Evolutionary conservation across 2,888 invertebrate species (phyloP).

Genomic region (Idaea biselata): DNA sequence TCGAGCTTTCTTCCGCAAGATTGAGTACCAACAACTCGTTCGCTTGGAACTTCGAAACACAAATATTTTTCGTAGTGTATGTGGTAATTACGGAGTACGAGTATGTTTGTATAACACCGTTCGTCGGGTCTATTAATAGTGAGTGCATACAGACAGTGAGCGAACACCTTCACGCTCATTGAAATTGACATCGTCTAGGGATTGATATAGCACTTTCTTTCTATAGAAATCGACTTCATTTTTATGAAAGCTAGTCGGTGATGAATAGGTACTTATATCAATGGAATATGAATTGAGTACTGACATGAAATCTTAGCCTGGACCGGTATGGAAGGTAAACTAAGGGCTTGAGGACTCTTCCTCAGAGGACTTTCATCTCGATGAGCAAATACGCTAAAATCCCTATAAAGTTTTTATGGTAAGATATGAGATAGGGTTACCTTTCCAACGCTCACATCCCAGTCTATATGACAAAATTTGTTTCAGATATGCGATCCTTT

Average conservation of each 20-base stretch:
- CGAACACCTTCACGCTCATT: slow-evolving; percentile 14
- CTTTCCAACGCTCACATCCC: too few species aligned
- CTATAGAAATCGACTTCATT: background rate
- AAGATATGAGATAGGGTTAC: too few species aligned
- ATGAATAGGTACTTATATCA: too few species aligned
- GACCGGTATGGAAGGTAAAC: background rate
- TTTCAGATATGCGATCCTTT: background rate
- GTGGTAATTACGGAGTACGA: slow-evolving; percentile 10
- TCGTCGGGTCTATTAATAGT: slow-evolving; percentile 25
- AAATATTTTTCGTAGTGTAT: background rate
- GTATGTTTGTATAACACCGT: slow-evolving; percentile 17
- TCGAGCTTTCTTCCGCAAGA: background rate
- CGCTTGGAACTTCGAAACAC: background rate
- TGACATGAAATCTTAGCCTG: too few species aligned
- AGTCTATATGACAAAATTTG: background rate
- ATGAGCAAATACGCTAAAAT: slow-evolving; percentile 6
- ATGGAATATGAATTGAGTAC: too few species aligned
- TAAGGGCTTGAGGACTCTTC: background rate
- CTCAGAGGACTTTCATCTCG: slow-evolving; percentile 7
- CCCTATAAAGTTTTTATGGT: background rate
- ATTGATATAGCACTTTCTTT: slow-evolving; percentile 2
- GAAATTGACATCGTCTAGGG: slow-evolving; percentile 24
- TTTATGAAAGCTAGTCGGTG: background rate
- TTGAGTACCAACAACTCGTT: background rate
- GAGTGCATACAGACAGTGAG: slow-evolving; percentile 19